A percentile compares a stretch with the other conserved stretches of the same genome.
Conservation (phyloP, 2,888 invertebrate species). For the Campoletis raptor region DNA sequence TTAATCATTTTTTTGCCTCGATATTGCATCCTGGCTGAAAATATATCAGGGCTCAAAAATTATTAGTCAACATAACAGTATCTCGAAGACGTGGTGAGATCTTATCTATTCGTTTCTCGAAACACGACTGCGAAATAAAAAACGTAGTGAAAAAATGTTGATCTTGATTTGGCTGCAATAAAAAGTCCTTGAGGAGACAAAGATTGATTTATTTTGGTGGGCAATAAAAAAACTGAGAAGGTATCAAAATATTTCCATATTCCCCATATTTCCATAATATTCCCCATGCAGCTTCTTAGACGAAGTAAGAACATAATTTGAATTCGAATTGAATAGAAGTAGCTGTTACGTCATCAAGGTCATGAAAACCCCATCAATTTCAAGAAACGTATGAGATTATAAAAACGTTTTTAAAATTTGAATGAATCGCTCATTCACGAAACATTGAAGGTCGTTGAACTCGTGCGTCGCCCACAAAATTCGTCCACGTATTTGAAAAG, state of each 20-base stretch:
- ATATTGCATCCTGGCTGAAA: no score
- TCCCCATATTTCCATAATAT: neutral
- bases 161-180: neutral
- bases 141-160: neutral
- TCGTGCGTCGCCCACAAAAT: neutral
- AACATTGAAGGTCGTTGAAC: neutral
- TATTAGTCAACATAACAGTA: no score
- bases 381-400: neutral
- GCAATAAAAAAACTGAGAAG: neutral
- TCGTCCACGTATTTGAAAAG: neutral
- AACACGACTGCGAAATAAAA: neutral
- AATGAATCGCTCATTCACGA: neutral
- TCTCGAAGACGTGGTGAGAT: neutral
- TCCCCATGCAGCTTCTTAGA: neutral
- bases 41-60: no score
- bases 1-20: no score
- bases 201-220: neutral
- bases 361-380: neutral
- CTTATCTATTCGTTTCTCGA: neutral
- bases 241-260: neutral
- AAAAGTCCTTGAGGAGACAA: neutral
- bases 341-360: neutral
- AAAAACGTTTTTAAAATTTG: neutral
- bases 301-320: neutral
- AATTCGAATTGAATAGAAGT: neutral